These are phyloP conservation scores for Penaeus indicus DNA, from an alignment of 1,140 invertebrate species.

Conservation along the genomic window DNA sequence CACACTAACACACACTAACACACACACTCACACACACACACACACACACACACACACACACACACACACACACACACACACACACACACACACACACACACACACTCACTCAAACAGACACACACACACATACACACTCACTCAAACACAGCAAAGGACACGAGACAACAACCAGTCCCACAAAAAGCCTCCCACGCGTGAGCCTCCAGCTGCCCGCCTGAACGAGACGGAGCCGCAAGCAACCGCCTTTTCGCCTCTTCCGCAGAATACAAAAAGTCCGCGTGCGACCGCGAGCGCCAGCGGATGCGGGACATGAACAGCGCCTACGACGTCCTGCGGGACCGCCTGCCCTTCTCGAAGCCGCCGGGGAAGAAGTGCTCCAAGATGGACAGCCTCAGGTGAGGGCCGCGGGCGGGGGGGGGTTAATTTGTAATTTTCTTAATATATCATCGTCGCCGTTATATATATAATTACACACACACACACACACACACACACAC, in stretches of 20 bases:
- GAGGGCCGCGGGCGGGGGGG: slow-evolving; percentile 54
- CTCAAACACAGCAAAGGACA: no score
- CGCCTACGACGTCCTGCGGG: slow-evolving; percentile 84
- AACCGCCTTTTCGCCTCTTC: not conserved
- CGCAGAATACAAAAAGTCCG: slow-evolving; percentile 85
- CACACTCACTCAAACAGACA: no score
- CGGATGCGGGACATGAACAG: slow-evolving; percentile 91
- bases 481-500: not conserved
- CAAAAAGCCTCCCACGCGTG: not conserved
- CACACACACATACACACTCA: no score
- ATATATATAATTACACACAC: not conserved
- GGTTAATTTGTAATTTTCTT: not conserved
- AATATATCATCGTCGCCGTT: no score
- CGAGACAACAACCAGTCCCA: no score
- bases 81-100: no score
- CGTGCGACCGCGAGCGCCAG: slow-evolving; percentile 86
- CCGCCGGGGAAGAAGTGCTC: slow-evolving; percentile 90
- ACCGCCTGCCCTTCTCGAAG: slow-evolving; percentile 83
- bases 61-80: no score
- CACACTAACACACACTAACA: no score
- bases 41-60: no score
- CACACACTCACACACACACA: no score
- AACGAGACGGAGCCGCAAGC: not conserved
- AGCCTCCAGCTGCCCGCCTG: not conserved
- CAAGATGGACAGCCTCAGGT: slow-evolving; percentile 88